phyloP scores from a whole-genome alignment of 2,113 vertebrate species.

The Telmatochromis bifrenatus region DNA sequence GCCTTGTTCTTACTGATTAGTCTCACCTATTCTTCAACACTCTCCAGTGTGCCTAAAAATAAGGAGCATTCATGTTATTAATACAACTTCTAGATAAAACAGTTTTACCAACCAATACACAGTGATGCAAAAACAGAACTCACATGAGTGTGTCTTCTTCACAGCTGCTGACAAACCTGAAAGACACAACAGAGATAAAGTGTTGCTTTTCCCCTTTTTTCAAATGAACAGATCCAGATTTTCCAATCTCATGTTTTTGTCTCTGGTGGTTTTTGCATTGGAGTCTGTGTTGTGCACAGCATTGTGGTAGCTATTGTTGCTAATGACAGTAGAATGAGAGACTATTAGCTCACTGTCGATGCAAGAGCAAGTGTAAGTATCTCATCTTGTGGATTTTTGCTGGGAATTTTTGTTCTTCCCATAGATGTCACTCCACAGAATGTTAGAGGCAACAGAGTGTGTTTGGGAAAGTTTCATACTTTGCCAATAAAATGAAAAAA shows the following conservation, averaged over 20 bases:
- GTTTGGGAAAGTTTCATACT: not conserved
- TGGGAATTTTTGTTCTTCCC: not conserved
- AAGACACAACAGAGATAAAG: not conserved
- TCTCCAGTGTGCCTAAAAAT: not conserved
- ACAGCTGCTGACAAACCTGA: conserved; percentile 77
- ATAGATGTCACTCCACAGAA: not conserved
- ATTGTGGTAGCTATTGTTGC: not conserved
- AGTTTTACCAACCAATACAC: not conserved
- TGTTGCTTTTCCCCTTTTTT: not conserved
- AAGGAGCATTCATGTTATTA: not conserved
- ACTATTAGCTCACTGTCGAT: not conserved
- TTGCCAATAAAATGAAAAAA: not conserved
- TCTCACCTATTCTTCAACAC: not conserved
- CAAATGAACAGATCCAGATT: not conserved
- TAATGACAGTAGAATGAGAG: not conserved
- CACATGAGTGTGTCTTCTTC: conserved; percentile 93
- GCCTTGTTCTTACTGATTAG: not conserved
- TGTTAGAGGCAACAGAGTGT: not conserved
- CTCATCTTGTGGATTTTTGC: not conserved
- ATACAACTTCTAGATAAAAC: not conserved
- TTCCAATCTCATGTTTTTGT: not conserved
- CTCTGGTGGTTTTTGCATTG: not conserved
- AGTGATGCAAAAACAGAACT: conserved; percentile 53
- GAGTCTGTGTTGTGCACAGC: not conserved
- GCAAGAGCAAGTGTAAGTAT: not conserved